Percentiles rank a stretch among this genome's conserved stretches.
Conservation (phyloP, 2,113 vertebrate genomes). For the Natator depressus region DNA sequence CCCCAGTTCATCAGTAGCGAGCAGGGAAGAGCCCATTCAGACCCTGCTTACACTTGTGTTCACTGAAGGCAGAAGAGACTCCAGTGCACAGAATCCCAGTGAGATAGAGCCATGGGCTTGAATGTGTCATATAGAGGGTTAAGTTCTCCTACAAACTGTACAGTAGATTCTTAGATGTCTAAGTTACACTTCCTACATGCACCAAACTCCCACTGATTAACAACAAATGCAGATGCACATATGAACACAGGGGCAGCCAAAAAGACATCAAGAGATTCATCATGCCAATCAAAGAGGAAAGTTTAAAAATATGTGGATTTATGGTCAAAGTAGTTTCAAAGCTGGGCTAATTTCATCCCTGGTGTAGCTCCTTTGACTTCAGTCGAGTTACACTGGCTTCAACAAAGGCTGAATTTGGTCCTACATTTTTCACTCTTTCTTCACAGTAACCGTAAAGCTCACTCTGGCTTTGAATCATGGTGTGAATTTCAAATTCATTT, state of each 20-base stretch:
- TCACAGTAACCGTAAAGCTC: neutral
- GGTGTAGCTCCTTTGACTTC: neutral
- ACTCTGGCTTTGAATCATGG: neutral
- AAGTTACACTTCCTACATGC: fast-evolving
- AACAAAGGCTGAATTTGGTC: neutral
- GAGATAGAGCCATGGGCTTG: neutral
- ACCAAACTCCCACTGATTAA: neutral
- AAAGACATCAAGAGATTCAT: neutral
- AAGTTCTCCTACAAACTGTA: neutral
- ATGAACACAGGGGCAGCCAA: neutral
- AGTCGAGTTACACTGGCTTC: neutral
- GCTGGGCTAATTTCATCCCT: neutral
- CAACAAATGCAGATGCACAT: neutral
- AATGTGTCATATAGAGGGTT: neutral
- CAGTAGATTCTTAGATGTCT: neutral
- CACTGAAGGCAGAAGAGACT: neutral
- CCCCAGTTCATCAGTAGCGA: neutral
- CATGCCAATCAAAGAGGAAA: neutral
- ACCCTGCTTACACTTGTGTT: neutral
- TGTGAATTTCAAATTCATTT: neutral
- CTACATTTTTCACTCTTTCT: neutral
- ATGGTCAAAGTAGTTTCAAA: neutral
- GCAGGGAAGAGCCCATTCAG: neutral
- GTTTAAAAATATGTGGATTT: neutral
- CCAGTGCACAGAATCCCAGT: neutral